Evolutionary conservation across 2,888 invertebrate genomes (phyloP).

Genomic region (Andrena fulva): DNA sequence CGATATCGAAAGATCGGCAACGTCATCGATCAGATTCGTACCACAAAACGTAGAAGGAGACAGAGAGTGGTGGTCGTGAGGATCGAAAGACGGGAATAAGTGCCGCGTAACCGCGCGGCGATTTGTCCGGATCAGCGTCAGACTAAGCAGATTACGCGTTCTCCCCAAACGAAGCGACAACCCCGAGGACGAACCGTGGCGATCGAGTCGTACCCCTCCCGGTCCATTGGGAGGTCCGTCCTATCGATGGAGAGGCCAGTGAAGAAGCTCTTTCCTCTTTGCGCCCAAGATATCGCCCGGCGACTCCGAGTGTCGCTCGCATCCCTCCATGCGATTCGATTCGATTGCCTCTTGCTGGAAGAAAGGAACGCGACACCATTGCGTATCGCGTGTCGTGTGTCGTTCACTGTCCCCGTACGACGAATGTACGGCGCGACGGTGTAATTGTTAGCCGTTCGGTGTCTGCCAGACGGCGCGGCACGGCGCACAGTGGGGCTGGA

Average conservation of each 20-base stretch:
- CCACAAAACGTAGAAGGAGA: constrained; percentile 41
- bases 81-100: constrained; percentile 75
- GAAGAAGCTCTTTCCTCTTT: constrained; percentile 17
- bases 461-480: neutral
- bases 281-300: too few species aligned
- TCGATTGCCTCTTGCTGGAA: neutral
- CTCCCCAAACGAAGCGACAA: constrained; percentile 76
- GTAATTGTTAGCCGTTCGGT: neutral
- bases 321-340: neutral
- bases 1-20: constrained; percentile 58
- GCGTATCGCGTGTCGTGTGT: neutral
- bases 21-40: constrained; percentile 69
- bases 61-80: constrained; percentile 26
- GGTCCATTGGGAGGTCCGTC: constrained; percentile 37
- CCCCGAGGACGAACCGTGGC: constrained; percentile 64
- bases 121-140: constrained; percentile 88
- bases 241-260: constrained; percentile 23
- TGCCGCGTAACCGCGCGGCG: constrained; percentile 84
- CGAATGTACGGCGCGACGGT: neutral
- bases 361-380: neutral
- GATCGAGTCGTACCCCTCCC: constrained; percentile 37
- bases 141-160: constrained; percentile 86
- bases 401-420: neutral
- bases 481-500: too few species aligned
- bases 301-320: neutral